Conservation (phyloP, 92 coral and sea anemone genomes). For the Parazoanthus atlanticus region DNA sequence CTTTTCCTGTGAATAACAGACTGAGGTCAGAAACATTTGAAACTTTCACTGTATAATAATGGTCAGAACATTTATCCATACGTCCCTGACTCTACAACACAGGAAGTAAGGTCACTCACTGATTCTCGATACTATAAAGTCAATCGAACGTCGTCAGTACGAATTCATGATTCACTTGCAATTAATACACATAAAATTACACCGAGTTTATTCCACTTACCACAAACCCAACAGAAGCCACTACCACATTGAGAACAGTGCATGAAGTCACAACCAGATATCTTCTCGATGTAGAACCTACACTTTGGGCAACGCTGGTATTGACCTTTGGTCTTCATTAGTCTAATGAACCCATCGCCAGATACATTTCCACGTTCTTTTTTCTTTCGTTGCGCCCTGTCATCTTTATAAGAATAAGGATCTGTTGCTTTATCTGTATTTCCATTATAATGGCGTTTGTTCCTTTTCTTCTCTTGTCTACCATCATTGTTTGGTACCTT, state of each 20-base stretch:
- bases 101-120: no score
- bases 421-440: no score
- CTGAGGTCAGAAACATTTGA: no score
- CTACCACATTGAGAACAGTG: slow-evolving; percentile 85
- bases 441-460: not conserved
- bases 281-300: slow-evolving; percentile 78
- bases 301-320: slow-evolving; percentile 89
- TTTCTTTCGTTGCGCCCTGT: not conserved
- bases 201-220: slow-evolving; percentile 55
- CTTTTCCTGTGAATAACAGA: slow-evolving; percentile 51
- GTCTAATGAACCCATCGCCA: slow-evolving; percentile 62
- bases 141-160: no score
- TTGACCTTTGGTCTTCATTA: slow-evolving; percentile 69
- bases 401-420: slow-evolving; percentile 9
- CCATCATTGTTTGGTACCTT: not conserved
- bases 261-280: slow-evolving; percentile 94
- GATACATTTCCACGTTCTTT: slow-evolving; percentile 40
- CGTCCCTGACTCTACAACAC: no score
- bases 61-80: no score
- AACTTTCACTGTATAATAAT: no score
- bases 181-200: not conserved
- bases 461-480: slow-evolving; percentile 34
- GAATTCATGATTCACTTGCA: not conserved
- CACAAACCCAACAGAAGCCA: slow-evolving; percentile 93
- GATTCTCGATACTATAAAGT: no score